A percentile compares a stretch with the other conserved stretches of the same genome.
Evolutionary conservation across 1,140 invertebrate species (phyloP).

Genomic region (Lepidurus apus): DNA sequence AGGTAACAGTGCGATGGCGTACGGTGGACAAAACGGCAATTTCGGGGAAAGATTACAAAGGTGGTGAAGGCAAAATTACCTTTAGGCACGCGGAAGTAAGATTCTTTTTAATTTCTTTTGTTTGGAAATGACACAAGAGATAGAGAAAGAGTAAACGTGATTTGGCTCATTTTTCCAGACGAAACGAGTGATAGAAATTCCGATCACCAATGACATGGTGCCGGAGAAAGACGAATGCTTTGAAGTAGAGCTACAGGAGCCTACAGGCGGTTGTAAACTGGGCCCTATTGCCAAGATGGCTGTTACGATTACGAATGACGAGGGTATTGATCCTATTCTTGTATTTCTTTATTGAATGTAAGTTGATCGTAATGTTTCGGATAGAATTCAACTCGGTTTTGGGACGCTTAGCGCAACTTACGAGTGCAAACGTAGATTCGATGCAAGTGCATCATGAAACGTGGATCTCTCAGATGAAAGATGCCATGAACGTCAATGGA

Average conservation of each 20-base stretch:
- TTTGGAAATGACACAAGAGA: neutral
- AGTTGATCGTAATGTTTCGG: slow-evolving; percentile 31
- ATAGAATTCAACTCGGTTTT: slow-evolving; percentile 58
- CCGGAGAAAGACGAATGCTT: slow-evolving; percentile 63
- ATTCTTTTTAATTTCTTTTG: neutral
- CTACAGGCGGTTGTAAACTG: slow-evolving; percentile 52
- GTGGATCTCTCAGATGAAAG: slow-evolving; percentile 54
- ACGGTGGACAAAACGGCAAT: slow-evolving; percentile 57
- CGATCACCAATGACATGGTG: slow-evolving; percentile 56
- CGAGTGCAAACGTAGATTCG: slow-evolving; percentile 55
- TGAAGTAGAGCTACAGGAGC: slow-evolving; percentile 54
- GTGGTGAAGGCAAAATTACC: slow-evolving; percentile 50
- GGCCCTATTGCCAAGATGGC: slow-evolving; percentile 54
- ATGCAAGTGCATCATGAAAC: slow-evolving; percentile 53
- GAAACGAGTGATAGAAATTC: slow-evolving; percentile 51
- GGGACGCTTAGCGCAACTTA: slow-evolving; percentile 52
- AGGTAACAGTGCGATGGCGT: slow-evolving; percentile 52
- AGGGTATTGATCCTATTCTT: slow-evolving; percentile 46
- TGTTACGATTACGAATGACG: slow-evolving; percentile 63
- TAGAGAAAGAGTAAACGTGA: neutral
- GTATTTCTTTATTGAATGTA: neutral
- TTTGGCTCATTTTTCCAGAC: slow-evolving; percentile 38
- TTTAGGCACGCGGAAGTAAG: slow-evolving; percentile 56
- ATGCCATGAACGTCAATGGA: slow-evolving; percentile 60
- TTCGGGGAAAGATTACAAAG: slow-evolving; percentile 52